These are phyloP conservation scores for Fratercula arctica DNA, from an alignment of 2,797 vertebrate species.

Conservation along the genomic window DNA sequence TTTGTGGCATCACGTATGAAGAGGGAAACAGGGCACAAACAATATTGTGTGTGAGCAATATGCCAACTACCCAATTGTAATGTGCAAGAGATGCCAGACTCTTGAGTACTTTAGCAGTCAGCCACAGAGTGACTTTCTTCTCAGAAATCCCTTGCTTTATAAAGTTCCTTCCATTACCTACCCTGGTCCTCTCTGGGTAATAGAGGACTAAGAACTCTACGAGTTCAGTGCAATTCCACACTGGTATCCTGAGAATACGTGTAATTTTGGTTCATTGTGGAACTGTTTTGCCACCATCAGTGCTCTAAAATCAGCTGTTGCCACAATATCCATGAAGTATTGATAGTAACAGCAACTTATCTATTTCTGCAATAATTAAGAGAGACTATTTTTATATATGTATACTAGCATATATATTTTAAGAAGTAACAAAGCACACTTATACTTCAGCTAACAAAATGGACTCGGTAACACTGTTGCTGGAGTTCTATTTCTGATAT, in stretches of 20 bases:
- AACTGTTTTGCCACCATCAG: slow-evolving; percentile 55
- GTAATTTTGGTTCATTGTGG: slow-evolving; percentile 51
- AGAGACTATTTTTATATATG: slow-evolving; percentile 63
- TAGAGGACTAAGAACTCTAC: slow-evolving; percentile 24
- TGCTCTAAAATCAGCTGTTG: slow-evolving; percentile 65
- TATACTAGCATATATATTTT: slow-evolving; percentile 53
- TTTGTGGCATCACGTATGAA: not conserved
- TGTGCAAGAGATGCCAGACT: not conserved
- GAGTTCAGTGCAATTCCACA: slow-evolving; percentile 39
- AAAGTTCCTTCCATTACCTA: not conserved
- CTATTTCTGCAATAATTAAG: slow-evolving; percentile 70
- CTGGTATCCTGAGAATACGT: slow-evolving; percentile 53
- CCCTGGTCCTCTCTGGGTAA: not conserved
- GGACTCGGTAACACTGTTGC: slow-evolving; percentile 8
- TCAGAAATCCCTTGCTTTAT: slow-evolving; percentile 11
- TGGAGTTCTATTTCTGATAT: slow-evolving; percentile 42
- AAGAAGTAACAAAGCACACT: slow-evolving; percentile 59
- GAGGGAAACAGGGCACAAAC: slow-evolving; percentile 34
- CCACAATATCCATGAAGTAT: slow-evolving; percentile 41
- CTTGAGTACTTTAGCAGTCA: not conserved
- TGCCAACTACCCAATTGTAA: not conserved
- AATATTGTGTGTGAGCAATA: not conserved
- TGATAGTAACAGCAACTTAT: slow-evolving; percentile 41
- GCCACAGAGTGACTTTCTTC: not conserved
- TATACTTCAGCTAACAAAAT: slow-evolving; percentile 52